Percentiles rank a stretch among this genome's conserved stretches.
Evolutionary conservation across 2,113 vertebrate genomes (phyloP).

Genomic region (Gobiocypris rarus): DNA sequence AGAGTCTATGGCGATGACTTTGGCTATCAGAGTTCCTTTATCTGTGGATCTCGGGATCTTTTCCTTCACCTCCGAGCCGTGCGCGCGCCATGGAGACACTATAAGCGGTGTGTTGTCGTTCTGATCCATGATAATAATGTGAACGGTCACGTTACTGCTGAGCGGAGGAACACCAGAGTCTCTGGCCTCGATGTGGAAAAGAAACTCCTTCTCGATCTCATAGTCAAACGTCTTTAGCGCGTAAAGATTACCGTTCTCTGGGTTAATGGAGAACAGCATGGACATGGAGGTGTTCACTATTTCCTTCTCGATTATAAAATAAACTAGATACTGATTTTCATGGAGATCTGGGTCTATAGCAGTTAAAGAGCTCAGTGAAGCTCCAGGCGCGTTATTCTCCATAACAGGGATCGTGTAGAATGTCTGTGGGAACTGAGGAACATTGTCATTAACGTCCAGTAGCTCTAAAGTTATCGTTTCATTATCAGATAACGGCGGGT

Average conservation of each 20-base stretch:
- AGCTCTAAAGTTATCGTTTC: conserved; percentile 73
- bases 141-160: conserved; percentile 76
- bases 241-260: conserved; percentile 72
- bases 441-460: conserved; percentile 75
- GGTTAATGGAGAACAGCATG: conserved; percentile 84
- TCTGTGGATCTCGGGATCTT: conserved; percentile 70
- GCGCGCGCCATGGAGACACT: conserved; percentile 75
- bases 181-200: conserved; percentile 72
- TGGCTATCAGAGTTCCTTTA: conserved; percentile 71
- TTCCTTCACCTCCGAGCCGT: conserved; percentile 62
- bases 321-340: conserved; percentile 82
- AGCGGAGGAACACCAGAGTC: conserved; percentile 70
- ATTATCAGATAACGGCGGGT: conserved; percentile 71
- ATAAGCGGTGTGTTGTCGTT: conserved; percentile 81
- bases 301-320: conserved; percentile 79
- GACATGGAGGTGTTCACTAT: conserved; percentile 80
- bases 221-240: conserved; percentile 72
- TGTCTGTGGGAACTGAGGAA: conserved; percentile 69
- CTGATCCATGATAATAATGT: conserved; percentile 79
- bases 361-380: conserved; percentile 65
- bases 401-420: conserved; percentile 68
- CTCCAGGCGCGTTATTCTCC: conserved; percentile 78
- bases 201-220: conserved; percentile 71
- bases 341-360: conserved; percentile 72
- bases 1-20: conserved; percentile 74